Conservation (phyloP, 2,113 vertebrate genomes). For the Laticauda colubrina region DNA sequence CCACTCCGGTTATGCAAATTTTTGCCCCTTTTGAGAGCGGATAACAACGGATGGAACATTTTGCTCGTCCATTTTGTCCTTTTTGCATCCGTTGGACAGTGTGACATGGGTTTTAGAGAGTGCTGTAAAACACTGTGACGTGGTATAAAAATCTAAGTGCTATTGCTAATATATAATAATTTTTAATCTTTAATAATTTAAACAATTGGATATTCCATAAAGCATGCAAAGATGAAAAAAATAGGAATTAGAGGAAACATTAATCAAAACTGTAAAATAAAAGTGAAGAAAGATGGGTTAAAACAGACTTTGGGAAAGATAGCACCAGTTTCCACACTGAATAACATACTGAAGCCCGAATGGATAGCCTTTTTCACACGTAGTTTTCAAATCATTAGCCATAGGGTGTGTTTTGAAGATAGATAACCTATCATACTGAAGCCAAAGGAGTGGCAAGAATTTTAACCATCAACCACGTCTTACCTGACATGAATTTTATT, state of each 20-base stretch:
- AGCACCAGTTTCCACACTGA: neutral
- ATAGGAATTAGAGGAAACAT: neutral
- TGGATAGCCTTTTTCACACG: neutral
- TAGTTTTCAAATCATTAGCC: neutral
- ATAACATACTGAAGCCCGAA: neutral
- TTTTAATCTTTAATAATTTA: neutral
- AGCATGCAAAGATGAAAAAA: neutral
- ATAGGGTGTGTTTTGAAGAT: neutral
- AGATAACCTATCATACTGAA: neutral
- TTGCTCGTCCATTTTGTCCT: too few species aligned
- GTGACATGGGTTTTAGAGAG: too few species aligned
- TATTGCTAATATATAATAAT: neutral
- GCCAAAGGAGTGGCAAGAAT: neutral
- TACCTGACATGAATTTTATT: slow-evolving; percentile 13
- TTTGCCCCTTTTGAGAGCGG: too few species aligned
- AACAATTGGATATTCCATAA: neutral
- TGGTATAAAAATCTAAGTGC: too few species aligned
- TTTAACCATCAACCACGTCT: slow-evolving; percentile 12
- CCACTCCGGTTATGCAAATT: too few species aligned
- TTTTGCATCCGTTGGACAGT: too few species aligned
- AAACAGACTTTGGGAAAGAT: slow-evolving; percentile 6
- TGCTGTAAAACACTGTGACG: too few species aligned
- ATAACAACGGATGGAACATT: too few species aligned
- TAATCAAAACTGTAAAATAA: neutral
- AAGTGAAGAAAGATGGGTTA: neutral